These are phyloP conservation scores for Amorpha juglandis DNA, from an alignment of 2,888 invertebrate genomes.

Conservation along the genomic window DNA sequence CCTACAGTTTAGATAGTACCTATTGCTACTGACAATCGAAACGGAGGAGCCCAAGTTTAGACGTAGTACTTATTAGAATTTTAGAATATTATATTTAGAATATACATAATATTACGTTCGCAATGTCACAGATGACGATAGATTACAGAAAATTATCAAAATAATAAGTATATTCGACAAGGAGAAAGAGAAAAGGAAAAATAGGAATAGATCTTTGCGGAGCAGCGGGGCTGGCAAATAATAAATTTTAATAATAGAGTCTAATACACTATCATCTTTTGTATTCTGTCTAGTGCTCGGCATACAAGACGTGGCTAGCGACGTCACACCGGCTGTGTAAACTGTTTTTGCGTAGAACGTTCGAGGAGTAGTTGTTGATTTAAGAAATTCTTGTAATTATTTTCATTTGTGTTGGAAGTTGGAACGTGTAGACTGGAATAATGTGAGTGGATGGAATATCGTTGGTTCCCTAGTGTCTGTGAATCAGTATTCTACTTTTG, in stretches of 20 bases:
- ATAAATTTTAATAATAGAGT: no score
- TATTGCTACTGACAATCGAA: no score
- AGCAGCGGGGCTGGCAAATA: not conserved
- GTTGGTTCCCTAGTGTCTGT: not conserved
- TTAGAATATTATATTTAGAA: no score
- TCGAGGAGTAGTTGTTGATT: constrained; percentile 40
- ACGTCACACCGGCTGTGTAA: constrained; percentile 60
- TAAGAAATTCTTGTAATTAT: constrained; percentile 36
- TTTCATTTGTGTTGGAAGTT: constrained; percentile 14
- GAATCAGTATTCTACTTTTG: not conserved
- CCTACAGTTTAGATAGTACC: no score
- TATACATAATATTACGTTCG: no score
- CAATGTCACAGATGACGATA: no score
- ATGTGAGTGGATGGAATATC: not conserved
- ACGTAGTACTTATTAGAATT: no score
- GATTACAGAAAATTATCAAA: no score
- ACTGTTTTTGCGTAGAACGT: constrained; percentile 48
- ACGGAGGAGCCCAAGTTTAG: no score
- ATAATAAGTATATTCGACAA: no score
- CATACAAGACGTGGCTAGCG: constrained; percentile 32
- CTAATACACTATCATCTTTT: not conserved
- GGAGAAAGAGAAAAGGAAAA: not conserved
- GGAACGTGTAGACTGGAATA: not conserved
- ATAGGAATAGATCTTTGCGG: not conserved
- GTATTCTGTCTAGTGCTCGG: not conserved